phyloP scores from a whole-genome alignment of 2,888 invertebrate species.

The Drosophila imparisetae region DNA sequence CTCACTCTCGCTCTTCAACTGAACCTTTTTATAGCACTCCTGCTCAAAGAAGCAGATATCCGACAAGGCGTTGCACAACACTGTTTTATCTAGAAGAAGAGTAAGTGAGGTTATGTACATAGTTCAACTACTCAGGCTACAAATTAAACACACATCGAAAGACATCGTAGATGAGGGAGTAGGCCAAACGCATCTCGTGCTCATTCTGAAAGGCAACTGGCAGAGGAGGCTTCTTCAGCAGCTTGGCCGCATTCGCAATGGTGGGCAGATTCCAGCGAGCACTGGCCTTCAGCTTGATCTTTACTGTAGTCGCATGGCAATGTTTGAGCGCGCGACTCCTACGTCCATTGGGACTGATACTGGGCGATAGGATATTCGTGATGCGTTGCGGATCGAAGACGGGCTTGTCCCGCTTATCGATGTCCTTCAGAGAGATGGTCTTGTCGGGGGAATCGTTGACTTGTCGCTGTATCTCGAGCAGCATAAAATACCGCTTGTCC shows the following conservation, averaged over 20 bases:
- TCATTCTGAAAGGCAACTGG: slow-evolving; percentile 83
- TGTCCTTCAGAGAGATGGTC: slow-evolving; percentile 73
- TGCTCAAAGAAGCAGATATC: slow-evolving; percentile 85
- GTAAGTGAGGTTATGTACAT: background rate
- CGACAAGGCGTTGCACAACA: slow-evolving; percentile 85
- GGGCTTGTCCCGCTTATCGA: slow-evolving; percentile 76
- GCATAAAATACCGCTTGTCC: slow-evolving; percentile 86
- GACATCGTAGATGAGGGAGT: slow-evolving; percentile 86
- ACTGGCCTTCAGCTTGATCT: slow-evolving; percentile 65
- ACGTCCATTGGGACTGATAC: slow-evolving; percentile 71
- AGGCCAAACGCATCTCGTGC: slow-evolving; percentile 86
- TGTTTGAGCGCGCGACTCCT: slow-evolving; percentile 54
- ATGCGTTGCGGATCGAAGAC: slow-evolving; percentile 75
- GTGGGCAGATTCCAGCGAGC: slow-evolving; percentile 79
- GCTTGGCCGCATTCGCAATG: slow-evolving; percentile 82
- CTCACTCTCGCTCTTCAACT: background rate
- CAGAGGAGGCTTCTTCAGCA: slow-evolving; percentile 78
- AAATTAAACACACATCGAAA: slow-evolving; percentile 85
- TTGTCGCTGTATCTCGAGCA: slow-evolving; percentile 86
- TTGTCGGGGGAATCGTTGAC: slow-evolving; percentile 83
- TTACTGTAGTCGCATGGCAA: slow-evolving; percentile 74
- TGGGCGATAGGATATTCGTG: slow-evolving; percentile 70
- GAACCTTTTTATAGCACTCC: slow-evolving; percentile 77
- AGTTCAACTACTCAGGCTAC: background rate
- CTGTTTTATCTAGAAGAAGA: slow-evolving; percentile 84